Conservation (phyloP, 2,888 invertebrate genomes). For the Dynastes hyllus region DNA sequence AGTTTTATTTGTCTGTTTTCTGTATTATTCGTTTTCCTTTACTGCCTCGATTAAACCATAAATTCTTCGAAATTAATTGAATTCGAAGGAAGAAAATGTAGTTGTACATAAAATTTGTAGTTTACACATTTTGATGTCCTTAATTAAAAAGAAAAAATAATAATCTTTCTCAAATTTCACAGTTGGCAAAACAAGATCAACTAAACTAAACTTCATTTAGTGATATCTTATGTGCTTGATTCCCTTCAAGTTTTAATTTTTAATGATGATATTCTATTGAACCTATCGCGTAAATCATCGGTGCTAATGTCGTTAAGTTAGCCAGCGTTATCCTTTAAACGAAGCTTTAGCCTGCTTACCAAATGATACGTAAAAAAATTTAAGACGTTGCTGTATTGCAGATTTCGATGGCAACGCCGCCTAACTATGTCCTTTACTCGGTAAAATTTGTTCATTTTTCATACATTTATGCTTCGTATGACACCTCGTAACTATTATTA, state of each 20-base stretch:
- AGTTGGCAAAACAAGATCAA: constrained; percentile 24
- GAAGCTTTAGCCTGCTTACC: constrained; percentile 45
- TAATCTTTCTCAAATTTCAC: constrained; percentile 29
- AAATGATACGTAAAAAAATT: constrained; percentile 35
- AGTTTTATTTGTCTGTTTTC: constrained; percentile 1
- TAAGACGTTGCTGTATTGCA: not conserved
- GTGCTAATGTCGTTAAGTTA: constrained; percentile 51
- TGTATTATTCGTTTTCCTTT: constrained; percentile 1
- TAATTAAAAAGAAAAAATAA: constrained; percentile 44
- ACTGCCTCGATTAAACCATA: not conserved
- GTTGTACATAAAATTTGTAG: constrained; percentile 59
- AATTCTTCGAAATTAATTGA: not conserved
- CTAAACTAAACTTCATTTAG: constrained; percentile 52
- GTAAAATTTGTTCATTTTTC: constrained; percentile 26
- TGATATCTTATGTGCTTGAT: constrained; percentile 59
- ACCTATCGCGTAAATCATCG: constrained; percentile 11
- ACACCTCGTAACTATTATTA: constrained; percentile 25
- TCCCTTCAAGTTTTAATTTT: constrained; percentile 45
- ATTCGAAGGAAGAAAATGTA: constrained; percentile 48
- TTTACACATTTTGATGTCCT: constrained; percentile 56
- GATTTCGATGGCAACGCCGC: not conserved
- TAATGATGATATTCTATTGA: constrained; percentile 54
- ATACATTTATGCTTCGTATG: constrained; percentile 23
- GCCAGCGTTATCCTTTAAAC: constrained; percentile 47
- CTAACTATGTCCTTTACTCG: constrained; percentile 24